Evolutionary conservation across 2,888 invertebrate species (phyloP), one percentile per base, ranked within the genome.

Genomic region (Drosophila siamana): DNA sequence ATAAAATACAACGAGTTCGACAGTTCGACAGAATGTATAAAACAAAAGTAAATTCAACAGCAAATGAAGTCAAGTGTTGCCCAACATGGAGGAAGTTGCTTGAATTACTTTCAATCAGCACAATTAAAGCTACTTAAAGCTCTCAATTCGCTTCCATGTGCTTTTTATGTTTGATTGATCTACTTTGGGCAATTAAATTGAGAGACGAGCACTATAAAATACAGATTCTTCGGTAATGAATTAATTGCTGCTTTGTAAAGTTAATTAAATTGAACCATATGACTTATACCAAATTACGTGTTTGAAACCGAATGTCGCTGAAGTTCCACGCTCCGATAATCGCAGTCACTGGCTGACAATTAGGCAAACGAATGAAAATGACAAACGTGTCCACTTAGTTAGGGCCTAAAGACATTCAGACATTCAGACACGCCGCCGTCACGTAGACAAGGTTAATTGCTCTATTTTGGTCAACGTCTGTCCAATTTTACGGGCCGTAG

Each of bases 381-480:
- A 61, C 54, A 66, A 68, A 72, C 43, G 73, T 59, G 64, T 54
- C 47, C 16, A 44, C 43, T 46, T 54, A 55, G 46, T 28, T 44
- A 56, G 63, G 59, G 50, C 41, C 52, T 55, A 52, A 59, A 70
- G 19, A 30, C 38, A 41, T 38, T 67, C 24, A 5, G 24, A 24
- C 24, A 24, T 4, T 5, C 44, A 15, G 41, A 30, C 30, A 30
- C 13, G 11, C 16, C 51, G 51, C 60, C 46, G 69, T 57, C 83
- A 86, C 83, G 83, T 86, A 84, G 81, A 44, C 79, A 77, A 84
- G 85, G 87, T 70, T 83, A 83, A 83, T 83, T 81, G 70, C 87
- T 83, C 79, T 81, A 81, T 81, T 84, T 86, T 67, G 75, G 65
- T 46, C 41, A 66, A 36, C 40, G 51, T 55, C 30, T 50, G 57